phyloP scores from a whole-genome alignment of 2,888 invertebrate genomes.

The Tiphia femorata region DNA sequence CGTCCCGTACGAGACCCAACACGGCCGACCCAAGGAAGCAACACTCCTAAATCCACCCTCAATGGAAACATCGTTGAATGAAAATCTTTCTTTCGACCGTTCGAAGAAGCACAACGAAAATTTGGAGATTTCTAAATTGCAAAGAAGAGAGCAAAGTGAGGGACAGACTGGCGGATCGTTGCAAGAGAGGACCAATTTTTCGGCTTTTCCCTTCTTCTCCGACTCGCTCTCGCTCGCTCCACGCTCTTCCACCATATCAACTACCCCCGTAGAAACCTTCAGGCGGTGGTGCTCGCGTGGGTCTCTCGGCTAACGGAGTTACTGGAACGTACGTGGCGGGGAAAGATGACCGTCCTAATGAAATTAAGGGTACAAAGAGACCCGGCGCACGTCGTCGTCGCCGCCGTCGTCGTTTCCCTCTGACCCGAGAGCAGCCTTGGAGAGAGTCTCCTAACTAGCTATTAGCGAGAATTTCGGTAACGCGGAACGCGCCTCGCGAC shows the following conservation, averaged over 20 bases:
- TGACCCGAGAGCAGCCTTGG: background rate
- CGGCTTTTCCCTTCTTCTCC: too few species aligned
- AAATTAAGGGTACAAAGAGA: constrained; percentile 65
- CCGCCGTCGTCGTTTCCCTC: constrained; percentile 2
- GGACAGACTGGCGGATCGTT: too few species aligned
- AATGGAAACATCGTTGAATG: too few species aligned
- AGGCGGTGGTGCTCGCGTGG: constrained; percentile 60
- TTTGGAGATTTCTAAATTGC: too few species aligned
- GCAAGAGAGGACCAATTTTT: too few species aligned
- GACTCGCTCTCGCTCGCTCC: background rate
- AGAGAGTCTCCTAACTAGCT: constrained; percentile 49
- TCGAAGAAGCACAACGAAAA: too few species aligned
- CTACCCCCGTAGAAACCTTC: constrained; percentile 55
- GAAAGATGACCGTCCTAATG: constrained; percentile 54
- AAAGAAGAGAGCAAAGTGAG: too few species aligned
- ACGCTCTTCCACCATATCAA: constrained; percentile 40
- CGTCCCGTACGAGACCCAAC: too few species aligned
- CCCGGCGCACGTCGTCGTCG: constrained; percentile 32
- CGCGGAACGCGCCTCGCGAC: constrained; percentile 10
- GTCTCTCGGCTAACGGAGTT: constrained; percentile 63
- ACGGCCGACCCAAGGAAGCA: too few species aligned
- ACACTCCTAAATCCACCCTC: too few species aligned
- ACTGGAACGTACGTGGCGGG: constrained; percentile 37
- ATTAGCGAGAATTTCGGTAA: constrained; percentile 50
- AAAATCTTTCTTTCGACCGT: too few species aligned